Evolutionary conservation across 1,140 invertebrate genomes (phyloP), one percentile per base, ranked within the genome.

Genomic region (Ditylenchus dipsaci): DNA sequence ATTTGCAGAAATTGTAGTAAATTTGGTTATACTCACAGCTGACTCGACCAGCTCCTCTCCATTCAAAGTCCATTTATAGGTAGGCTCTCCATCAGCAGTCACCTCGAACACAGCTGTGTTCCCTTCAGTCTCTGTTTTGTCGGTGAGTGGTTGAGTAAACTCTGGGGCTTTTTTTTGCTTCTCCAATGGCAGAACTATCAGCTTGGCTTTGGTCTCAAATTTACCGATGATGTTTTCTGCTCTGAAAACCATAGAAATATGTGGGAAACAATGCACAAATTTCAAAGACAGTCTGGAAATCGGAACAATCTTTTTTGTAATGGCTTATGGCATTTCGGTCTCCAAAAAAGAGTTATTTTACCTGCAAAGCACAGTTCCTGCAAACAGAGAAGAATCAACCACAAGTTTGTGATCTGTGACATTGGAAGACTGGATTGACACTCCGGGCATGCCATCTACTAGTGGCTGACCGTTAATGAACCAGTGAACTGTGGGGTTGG

Each of bases 171-270:
- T 82, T 70, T 82, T 82, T 33, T 72, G 70, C 59, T 79, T 77
- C 45, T 81, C 79, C 23, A 62, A 23, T 5, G 80, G 75, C n/a
- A 81, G 19, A 21, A 82, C 80, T 29, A 82, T 76, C 7, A 82
- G 60, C 19, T 77, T 33, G 11, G 81, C 80, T 33, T 82, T 83
- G 19, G 80, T 83, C 57, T 82, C 80, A 56, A 79, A 82, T 26
- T 75, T 74, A 19, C 80, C 80, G 17, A 82, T 78, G 3, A 60
- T 19, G 63, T 81, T 81, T 61, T 81, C 78, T 13, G 79, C 79
- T 61, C 75, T 72, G 27, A 59, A 49, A 63, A 53, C 3, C 3
- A 3, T 53, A 7, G 49, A 15, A 8, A 53, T 7, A 53, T 21
- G 49, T 45, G 11, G n/a, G 43, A 45, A 45, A 45, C 11, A 45